Conservation (phyloP, 2,113 vertebrate genomes). For the Desmodus rotundus region DNA sequence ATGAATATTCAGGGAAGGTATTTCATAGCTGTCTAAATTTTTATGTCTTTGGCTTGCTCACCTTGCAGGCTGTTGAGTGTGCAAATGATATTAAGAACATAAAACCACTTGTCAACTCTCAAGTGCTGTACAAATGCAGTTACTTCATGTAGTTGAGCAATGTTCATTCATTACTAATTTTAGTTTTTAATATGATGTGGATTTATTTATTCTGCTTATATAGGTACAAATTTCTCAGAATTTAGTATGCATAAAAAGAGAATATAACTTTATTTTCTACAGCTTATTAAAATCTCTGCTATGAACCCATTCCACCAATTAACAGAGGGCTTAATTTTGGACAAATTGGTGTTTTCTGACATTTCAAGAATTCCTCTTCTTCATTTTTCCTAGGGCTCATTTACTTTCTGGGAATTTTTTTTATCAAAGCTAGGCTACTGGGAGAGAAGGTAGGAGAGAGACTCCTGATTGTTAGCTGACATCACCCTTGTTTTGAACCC, state of each 20-base stretch:
- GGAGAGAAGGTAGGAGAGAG: not conserved
- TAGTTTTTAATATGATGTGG: not conserved
- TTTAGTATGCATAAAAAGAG: not conserved
- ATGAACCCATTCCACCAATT: not conserved
- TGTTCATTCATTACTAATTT: not conserved
- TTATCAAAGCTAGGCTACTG: not conserved
- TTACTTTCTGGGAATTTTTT: not conserved
- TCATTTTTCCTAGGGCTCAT: not conserved
- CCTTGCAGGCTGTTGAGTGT: not conserved
- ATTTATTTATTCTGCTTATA: not conserved
- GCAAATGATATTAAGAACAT: conserved; percentile 21
- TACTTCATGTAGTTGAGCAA: not conserved
- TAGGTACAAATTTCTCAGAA: not conserved
- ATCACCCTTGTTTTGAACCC: not conserved
- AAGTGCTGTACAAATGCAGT: not conserved
- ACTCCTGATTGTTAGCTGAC: not conserved
- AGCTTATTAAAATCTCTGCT: not conserved
- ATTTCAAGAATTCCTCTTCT: not conserved
- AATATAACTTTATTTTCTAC: not conserved
- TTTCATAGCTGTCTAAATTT: not conserved
- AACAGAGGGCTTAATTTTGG: not conserved
- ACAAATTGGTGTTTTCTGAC: not conserved
- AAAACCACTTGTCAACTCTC: not conserved
- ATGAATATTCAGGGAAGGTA: not conserved
- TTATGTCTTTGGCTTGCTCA: not conserved